Conservation (phyloP, 2,888 invertebrate species). For the Xylota sylvarum region DNA sequence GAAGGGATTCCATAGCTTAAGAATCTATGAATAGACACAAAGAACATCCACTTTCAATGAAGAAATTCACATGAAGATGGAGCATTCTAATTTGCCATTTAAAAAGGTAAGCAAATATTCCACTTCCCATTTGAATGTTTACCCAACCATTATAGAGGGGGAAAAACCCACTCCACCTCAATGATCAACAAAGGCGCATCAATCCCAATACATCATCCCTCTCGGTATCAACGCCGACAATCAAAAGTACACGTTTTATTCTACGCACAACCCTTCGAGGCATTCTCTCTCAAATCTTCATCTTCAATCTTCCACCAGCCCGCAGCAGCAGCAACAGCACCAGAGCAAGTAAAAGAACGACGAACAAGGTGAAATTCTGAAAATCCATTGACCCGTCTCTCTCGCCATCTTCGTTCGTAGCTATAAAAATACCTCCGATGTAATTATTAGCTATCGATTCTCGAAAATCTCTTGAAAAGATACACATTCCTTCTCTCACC, state of each 20-base stretch:
- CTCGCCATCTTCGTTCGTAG: slow-evolving; percentile 1
- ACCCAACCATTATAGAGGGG: not conserved
- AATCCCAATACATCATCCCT: slow-evolving; percentile 7
- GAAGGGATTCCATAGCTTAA: not conserved
- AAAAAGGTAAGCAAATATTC: not conserved
- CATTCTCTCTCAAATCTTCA: slow-evolving; percentile 34
- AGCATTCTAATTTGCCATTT: not conserved
- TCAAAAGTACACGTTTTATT: not conserved
- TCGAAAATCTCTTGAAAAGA: slow-evolving; percentile 32
- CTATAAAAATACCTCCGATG: slow-evolving; percentile 51
- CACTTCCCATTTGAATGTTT: not conserved
- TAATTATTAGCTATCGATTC: slow-evolving; percentile 66
- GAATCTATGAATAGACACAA: not conserved
- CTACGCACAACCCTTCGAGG: slow-evolving; percentile 9
- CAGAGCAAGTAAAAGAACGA: slow-evolving; percentile 27
- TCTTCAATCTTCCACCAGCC: slow-evolving; percentile 12
- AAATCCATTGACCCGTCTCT: slow-evolving; percentile 61
- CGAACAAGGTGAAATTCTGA: slow-evolving; percentile 71
- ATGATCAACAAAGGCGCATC: not conserved
- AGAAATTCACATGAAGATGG: no score
- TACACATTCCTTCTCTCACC: not conserved
- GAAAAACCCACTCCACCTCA: not conserved
- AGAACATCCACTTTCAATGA: not conserved
- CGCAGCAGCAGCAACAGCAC: not conserved
- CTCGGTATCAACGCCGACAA: not conserved